phyloP scores from a whole-genome alignment of 2,113 vertebrate species.

The Scomber colias region DNA sequence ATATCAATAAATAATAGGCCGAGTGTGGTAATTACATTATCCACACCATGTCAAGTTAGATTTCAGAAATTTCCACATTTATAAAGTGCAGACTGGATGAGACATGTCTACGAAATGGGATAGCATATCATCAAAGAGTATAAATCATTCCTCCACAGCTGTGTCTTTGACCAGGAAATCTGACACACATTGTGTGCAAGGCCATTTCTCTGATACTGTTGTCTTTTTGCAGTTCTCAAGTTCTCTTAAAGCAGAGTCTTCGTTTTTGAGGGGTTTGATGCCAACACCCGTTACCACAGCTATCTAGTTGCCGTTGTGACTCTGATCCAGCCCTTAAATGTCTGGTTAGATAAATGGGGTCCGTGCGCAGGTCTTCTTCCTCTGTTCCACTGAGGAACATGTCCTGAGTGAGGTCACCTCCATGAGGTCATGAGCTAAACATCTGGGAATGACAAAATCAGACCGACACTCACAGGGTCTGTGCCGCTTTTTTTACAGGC shows the following conservation, averaged over 20 bases:
- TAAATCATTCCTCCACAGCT: conserved; percentile 59
- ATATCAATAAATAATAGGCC: background rate
- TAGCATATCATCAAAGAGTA: conserved; percentile 42
- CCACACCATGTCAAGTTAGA: conserved; percentile 10
- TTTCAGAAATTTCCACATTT: conserved; percentile 34
- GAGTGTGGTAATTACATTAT: conserved; percentile 24
- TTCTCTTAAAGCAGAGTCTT: conserved; percentile 1
- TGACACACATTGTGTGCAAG: conserved; percentile 59
- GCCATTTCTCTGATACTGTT: conserved; percentile 5
- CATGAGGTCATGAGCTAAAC: conserved; percentile 80
- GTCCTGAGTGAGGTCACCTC: conserved; percentile 78
- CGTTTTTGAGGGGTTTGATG: conserved; percentile 16
- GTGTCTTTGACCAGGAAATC: conserved; percentile 63
- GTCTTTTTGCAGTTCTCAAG: conserved; percentile 21
- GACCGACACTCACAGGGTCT: conserved; percentile 58
- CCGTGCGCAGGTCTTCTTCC: conserved; percentile 41
- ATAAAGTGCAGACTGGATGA: conserved; percentile 45
- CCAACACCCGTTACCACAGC: conserved; percentile 42
- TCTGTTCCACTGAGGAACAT: conserved; percentile 68
- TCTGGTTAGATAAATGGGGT: conserved; percentile 39
- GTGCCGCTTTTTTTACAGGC: conserved; percentile 23
- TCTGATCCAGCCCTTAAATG: conserved; percentile 30
- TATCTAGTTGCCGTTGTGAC: conserved; percentile 36
- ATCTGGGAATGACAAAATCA: conserved; percentile 83
- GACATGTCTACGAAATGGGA: conserved; percentile 52